Conservation (phyloP, 2,113 vertebrate genomes). For the Galbula dea region DNA sequence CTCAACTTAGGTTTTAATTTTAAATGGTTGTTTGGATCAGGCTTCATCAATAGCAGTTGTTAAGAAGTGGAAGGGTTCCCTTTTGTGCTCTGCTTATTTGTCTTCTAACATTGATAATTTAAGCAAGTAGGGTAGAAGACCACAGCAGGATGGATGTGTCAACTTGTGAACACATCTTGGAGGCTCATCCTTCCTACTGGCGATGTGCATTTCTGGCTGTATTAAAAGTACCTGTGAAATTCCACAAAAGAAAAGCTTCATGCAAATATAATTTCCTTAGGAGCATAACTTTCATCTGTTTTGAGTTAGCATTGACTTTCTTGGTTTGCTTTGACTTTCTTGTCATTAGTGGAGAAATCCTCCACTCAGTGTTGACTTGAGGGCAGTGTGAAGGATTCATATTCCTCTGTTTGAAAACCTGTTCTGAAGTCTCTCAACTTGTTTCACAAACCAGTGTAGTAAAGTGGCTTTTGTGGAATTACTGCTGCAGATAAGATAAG, state of each 20-base stretch:
- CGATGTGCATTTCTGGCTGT: not conserved
- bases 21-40: not conserved
- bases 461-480: not conserved
- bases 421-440: not conserved
- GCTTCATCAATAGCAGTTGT: not conserved
- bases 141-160: not conserved
- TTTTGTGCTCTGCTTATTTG: not conserved
- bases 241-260: not conserved
- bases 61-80: not conserved
- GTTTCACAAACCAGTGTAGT: not conserved
- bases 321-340: too few relatives aligned
- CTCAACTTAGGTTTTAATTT: not conserved
- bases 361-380: not conserved
- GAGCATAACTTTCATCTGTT: not conserved
- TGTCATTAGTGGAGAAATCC: not conserved
- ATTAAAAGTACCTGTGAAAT: not conserved
- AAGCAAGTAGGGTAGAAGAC: not conserved
- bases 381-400: not conserved
- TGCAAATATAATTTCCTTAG: not conserved
- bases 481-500: not conserved
- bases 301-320: not conserved
- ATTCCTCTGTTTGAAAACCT: not conserved
- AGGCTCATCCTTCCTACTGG: not conserved
- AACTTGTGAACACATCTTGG: not conserved
- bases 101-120: not conserved